These are phyloP conservation scores for Bombus breviceps DNA, from an alignment of 1,140 invertebrate species.

Conservation along the genomic window DNA sequence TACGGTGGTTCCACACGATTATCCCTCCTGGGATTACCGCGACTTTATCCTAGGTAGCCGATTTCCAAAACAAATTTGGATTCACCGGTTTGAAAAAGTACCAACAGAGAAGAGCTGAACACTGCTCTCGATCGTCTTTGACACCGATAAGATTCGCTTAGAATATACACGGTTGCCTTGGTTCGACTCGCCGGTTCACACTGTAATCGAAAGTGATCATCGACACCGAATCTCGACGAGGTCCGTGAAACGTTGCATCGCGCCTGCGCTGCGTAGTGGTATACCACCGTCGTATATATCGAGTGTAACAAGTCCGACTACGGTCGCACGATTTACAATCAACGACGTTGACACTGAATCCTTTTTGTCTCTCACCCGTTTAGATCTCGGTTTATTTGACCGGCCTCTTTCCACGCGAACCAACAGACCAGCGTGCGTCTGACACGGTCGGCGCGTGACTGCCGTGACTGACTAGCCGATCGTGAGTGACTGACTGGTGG, in stretches of 20 bases:
- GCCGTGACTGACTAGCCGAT: constrained; percentile 58
- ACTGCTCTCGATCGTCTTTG: neutral
- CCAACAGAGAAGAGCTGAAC: neutral
- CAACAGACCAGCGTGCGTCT: constrained; percentile 53
- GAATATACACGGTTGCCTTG: neutral
- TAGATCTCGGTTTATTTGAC: constrained; percentile 1
- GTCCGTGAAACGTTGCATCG: neutral
- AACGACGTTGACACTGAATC: neutral
- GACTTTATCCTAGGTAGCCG: constrained; percentile 27
- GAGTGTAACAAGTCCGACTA: neutral
- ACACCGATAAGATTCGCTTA: constrained; percentile 5
- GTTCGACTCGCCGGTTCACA: constrained; percentile 3
- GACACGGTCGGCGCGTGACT: constrained; percentile 60
- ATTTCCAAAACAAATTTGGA: neutral
- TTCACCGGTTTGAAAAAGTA: neutral
- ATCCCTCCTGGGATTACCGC: constrained; percentile 13
- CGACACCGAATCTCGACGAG: neutral
- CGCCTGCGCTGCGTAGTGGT: constrained; percentile 25
- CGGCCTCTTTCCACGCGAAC: constrained; percentile 42
- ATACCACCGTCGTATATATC: neutral
- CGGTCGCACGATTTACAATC: constrained; percentile 17
- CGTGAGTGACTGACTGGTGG: constrained; percentile 64
- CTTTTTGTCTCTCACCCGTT: constrained; percentile 20
- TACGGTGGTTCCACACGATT: constrained; percentile 28
- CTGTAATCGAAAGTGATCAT: constrained; percentile 13